These are phyloP conservation scores for Nyctalus aviator DNA, from an alignment of 2,797 vertebrate species.

Conservation along the genomic window DNA sequence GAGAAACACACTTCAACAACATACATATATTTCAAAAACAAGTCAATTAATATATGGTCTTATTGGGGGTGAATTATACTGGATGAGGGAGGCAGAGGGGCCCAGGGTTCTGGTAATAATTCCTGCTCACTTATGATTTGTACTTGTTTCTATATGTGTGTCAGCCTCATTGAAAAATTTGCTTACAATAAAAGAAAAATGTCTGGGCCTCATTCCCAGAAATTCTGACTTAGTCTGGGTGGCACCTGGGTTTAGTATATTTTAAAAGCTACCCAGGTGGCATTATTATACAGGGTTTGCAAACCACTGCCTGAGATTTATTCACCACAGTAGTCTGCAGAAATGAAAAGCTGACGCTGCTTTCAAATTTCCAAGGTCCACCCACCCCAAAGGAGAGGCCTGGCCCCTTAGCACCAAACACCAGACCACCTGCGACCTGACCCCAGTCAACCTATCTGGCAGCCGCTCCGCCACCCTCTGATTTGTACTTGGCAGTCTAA, in stretches of 20 bases:
- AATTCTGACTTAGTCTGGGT: not conserved
- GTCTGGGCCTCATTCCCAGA: not conserved
- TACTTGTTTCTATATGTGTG: not conserved
- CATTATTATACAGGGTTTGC: not conserved
- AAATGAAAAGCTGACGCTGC: conserved; percentile 4
- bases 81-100: not conserved
- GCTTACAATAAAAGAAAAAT: not conserved
- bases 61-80: not conserved
- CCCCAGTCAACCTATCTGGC: not conserved
- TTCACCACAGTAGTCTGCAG: not conserved
- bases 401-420: not conserved
- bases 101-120: not conserved
- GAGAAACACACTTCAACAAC: not conserved
- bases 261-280: not conserved
- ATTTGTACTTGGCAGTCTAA: not conserved
- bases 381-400: not conserved
- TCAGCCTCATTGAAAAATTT: not conserved
- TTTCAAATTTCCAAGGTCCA: not conserved
- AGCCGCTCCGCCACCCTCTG: not conserved
- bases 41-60: not conserved
- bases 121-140: not conserved
- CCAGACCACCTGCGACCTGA: not conserved
- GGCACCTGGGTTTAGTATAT: not conserved
- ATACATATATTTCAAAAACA: not conserved
- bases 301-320: not conserved